These are phyloP conservation scores for Pelodytes ibericus DNA, from an alignment of 2,797 vertebrate genomes.

Conservation along the genomic window DNA sequence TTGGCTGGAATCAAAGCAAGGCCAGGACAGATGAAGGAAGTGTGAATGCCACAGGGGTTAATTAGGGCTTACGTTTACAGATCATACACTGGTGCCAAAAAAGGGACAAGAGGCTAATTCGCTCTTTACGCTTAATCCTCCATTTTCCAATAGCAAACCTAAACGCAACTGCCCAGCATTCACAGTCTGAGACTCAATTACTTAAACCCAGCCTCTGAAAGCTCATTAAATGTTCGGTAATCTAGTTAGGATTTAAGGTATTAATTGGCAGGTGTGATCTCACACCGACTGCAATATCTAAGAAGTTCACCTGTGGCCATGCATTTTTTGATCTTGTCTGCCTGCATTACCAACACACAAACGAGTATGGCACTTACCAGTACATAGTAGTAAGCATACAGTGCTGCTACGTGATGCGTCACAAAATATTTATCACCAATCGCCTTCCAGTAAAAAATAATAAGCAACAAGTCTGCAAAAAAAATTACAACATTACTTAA, in stretches of 20 bases:
- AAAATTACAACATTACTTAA: constrained; percentile 21
- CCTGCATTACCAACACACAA: constrained; percentile 68
- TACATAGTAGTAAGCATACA: constrained; percentile 94
- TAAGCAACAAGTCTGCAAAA: constrained; percentile 92
- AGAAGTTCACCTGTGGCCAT: constrained; percentile 74
- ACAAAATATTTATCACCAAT: constrained; percentile 97
- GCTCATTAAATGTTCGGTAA: constrained; percentile 9
- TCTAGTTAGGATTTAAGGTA: constrained; percentile 33
- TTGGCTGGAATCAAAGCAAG: too few relatives aligned
- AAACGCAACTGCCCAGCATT: too few relatives aligned
- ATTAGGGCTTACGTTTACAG: too few relatives aligned
- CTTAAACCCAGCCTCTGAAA: not conserved
- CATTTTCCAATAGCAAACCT: too few relatives aligned
- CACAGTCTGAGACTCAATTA: too few relatives aligned
- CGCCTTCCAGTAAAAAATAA: constrained; percentile 95
- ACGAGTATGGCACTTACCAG: constrained; percentile 91
- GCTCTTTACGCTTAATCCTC: too few relatives aligned
- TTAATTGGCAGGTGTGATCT: constrained; percentile 29
- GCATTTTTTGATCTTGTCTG: constrained; percentile 74
- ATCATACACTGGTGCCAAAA: too few relatives aligned
- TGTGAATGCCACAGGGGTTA: too few relatives aligned
- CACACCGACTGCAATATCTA: not conserved
- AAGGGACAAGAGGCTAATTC: too few relatives aligned
- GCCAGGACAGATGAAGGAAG: too few relatives aligned
- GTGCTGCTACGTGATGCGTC: constrained; percentile 90